A percentile compares a stretch with the other conserved stretches of the same genome.
Conservation (phyloP, 2,113 vertebrate species). For the Dipodomys spectabilis region DNA sequence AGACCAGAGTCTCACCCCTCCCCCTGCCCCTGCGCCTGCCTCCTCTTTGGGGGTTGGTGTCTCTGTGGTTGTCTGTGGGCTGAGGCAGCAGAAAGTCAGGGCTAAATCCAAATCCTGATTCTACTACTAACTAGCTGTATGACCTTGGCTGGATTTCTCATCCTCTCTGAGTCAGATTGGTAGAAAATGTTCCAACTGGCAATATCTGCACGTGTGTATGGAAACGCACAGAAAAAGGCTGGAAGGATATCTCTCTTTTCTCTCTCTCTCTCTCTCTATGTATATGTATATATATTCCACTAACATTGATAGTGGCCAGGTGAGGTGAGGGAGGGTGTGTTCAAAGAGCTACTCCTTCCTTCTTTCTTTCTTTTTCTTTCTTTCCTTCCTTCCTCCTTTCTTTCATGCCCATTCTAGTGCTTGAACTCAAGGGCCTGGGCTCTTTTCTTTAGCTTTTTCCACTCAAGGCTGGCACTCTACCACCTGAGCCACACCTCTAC, state of each 20-base stretch:
- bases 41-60: slow-evolving; percentile 10
- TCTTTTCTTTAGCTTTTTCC: too few relatives aligned
- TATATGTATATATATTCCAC: background rate
- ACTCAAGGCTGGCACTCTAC: too few relatives aligned
- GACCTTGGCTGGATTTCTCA: slow-evolving; percentile 42
- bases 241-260: background rate
- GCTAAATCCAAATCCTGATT: slow-evolving; percentile 25
- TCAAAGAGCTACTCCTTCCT: background rate
- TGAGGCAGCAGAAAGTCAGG: slow-evolving; percentile 61
- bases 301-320: background rate
- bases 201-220: background rate
- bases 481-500: too few relatives aligned
- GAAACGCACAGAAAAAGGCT: background rate
- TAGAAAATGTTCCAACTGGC: slow-evolving; percentile 1
- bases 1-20: background rate
- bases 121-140: slow-evolving; percentile 7
- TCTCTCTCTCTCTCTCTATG: too few relatives aligned
- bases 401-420: background rate
- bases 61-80: slow-evolving; percentile 37
- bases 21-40: background rate
- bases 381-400: background rate
- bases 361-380: background rate
- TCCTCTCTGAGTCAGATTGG: slow-evolving; percentile 42
- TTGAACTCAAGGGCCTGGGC: too few relatives aligned
- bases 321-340: background rate